Evolutionary conservation across 30 jellyfish, hydroid and myxozoan genomes (phyloP), one percentile per base, ranked within the genome.

Genomic region (Mastigias papua): DNA sequence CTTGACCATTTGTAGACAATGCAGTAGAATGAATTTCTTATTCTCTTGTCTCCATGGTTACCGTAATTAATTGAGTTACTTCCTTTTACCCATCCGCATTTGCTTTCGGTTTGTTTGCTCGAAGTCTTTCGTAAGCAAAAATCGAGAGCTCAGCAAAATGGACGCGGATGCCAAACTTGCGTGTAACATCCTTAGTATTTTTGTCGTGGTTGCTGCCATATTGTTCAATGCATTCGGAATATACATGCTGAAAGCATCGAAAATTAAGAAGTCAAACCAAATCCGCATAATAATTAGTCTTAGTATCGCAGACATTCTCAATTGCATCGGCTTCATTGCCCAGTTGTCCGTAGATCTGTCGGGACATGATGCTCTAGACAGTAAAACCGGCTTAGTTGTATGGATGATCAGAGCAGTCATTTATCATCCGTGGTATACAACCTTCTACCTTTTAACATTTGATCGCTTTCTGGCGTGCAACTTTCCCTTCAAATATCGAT

Each of bases 391-490:
- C 30, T 34, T 58, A 34, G 67, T 77, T 13, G 23, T 77, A 19
- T 77, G 88, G 88, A 77, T 63, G 69, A 3, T 34, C 62, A 29
- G 88, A 62, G 88, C 88, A 16, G 88, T 61, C 20, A n/a, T 77
- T 17, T 57, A 77, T 35, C 88, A 77, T 58, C 75, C 76, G n/a
- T 77, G 88, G 88, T 77, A 77, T 77, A 33, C 88, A 34, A 77
- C 57, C 78, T 63, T 27, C 67, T 57, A 54, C 58, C 28, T 77
- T 32, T 49, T 77, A 2, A 77, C 88, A 23, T 26, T 77, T 1
- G 88, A 77, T 46, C 75, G 88, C 27, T 77, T 54, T 46, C 76
- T 77, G 30, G 88, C 78, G 32, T 77, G 88, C 61, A 77, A 77
- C 27, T 77, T 77, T 22, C 88, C 88, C 5, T 58, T 77, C 65